phyloP scores from a whole-genome alignment of 2,797 vertebrate species.

The Schizopygopsis malacanthus region DNA sequence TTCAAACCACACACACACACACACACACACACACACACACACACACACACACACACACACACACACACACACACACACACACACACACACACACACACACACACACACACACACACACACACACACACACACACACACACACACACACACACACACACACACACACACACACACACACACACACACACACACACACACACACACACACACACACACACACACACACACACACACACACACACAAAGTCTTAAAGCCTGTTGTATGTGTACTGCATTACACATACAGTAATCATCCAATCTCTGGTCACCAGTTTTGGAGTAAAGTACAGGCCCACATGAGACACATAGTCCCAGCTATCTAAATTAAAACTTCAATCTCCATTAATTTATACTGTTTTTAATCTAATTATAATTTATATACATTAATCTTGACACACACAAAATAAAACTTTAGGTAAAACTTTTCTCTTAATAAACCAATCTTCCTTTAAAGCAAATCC shows the following conservation, averaged over 20 bases:
- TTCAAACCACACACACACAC: slow-evolving; percentile 47
- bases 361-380: not conserved
- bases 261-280: slow-evolving; percentile 22
- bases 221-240: not conserved
- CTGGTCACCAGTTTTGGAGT: slow-evolving; percentile 34
- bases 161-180: no score
- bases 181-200: slow-evolving; percentile 46
- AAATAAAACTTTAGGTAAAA: not conserved
- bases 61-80: slow-evolving; percentile 28
- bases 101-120: no score
- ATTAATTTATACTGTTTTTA: not conserved
- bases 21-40: slow-evolving; percentile 29
- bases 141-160: no score
- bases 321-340: slow-evolving; percentile 6
- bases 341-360: not conserved
- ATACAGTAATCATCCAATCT: slow-evolving; percentile 48
- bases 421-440: not conserved
- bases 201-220: no score
- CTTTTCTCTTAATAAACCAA: slow-evolving; percentile 7
- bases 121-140: no score
- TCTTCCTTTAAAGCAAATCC: not conserved
- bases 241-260: slow-evolving; percentile 49
- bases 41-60: slow-evolving; percentile 46
- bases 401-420: not conserved
- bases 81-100: no score